phyloP scores from a whole-genome alignment of 92 coral and sea anemone genomes.

The Epizoanthus scotinus region DNA sequence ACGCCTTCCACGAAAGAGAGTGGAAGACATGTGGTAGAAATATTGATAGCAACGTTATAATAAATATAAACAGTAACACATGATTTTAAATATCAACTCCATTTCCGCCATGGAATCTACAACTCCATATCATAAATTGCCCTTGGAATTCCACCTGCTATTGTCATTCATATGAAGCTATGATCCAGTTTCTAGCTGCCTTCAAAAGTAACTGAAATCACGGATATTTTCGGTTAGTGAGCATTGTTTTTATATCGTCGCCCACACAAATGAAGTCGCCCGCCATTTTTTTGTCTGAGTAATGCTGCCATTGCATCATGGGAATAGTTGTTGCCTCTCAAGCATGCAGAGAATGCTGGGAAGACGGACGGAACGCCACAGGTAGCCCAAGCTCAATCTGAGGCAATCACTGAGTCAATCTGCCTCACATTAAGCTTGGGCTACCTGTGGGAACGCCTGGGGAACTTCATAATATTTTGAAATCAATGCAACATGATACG shows the following conservation, averaged over 20 bases:
- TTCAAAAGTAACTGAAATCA: slow-evolving; percentile 5
- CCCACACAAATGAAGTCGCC: slow-evolving; percentile 42
- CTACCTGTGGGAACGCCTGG: too few species aligned
- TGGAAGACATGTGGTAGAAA: slow-evolving; percentile 45
- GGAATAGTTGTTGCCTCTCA: not conserved
- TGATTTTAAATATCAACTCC: not conserved
- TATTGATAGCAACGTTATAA: not conserved
- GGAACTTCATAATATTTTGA: too few species aligned
- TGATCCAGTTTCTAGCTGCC: slow-evolving; percentile 1
- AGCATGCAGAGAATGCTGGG: slow-evolving; percentile 29
- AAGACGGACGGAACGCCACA: not conserved
- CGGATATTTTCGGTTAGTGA: slow-evolving; percentile 40
- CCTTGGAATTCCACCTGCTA: not conserved
- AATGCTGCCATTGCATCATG: slow-evolving; percentile 1
- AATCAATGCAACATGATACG: too few species aligned
- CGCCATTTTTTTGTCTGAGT: slow-evolving; percentile 46
- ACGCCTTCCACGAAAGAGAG: slow-evolving; percentile 80
- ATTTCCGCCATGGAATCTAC: slow-evolving; percentile 36
- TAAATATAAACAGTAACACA: slow-evolving; percentile 1
- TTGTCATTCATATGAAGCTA: not conserved
- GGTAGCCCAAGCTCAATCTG: too few species aligned
- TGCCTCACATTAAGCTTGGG: too few species aligned
- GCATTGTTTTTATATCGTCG: slow-evolving; percentile 34
- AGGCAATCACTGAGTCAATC: too few species aligned
- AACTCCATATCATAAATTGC: slow-evolving; percentile 2